Conservation (phyloP, 2,888 invertebrate genomes). For the Hypsopygia costalis region DNA sequence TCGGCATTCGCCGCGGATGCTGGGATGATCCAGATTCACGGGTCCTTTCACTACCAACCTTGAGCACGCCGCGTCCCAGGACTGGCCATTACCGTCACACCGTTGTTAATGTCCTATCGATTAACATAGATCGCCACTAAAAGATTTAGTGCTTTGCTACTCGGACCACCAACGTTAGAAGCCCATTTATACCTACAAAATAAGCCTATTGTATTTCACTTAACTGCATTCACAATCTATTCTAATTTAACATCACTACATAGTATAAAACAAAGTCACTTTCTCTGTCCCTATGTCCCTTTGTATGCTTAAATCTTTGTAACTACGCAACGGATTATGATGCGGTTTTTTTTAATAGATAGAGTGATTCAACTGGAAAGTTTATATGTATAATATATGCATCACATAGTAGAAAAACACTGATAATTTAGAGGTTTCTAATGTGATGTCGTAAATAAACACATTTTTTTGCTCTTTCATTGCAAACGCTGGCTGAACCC, state of each 20-base stretch:
- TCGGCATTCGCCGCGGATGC: conserved; percentile 28
- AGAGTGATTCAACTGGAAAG: too few species aligned
- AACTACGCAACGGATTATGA: too few species aligned
- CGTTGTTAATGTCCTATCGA: conserved; percentile 69
- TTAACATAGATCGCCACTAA: conserved; percentile 68
- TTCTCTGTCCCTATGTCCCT: too few species aligned
- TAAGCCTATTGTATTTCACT: conserved; percentile 40
- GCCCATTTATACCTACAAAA: conserved; percentile 26
- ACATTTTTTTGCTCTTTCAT: too few species aligned
- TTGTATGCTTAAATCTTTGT: too few species aligned
- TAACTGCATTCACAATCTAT: conserved; percentile 14
- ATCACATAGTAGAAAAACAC: too few species aligned
- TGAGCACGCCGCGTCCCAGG: conserved; percentile 46
- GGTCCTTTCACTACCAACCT: conserved; percentile 75
- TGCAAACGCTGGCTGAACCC: too few species aligned
- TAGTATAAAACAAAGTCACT: too few species aligned
- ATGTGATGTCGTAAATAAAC: too few species aligned
- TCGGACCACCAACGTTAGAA: conserved; percentile 37
- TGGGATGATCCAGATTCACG: conserved; percentile 74
- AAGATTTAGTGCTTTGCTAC: conserved; percentile 50
- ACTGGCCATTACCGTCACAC: conserved; percentile 69
- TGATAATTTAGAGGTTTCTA: too few species aligned
- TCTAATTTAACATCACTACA: conserved; percentile 8
- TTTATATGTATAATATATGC: too few species aligned
- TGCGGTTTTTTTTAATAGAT: too few species aligned